Evolutionary conservation across 2,888 invertebrate species (phyloP), one percentile per base, ranked within the genome.

Genomic region (Mythimna vitellina): DNA sequence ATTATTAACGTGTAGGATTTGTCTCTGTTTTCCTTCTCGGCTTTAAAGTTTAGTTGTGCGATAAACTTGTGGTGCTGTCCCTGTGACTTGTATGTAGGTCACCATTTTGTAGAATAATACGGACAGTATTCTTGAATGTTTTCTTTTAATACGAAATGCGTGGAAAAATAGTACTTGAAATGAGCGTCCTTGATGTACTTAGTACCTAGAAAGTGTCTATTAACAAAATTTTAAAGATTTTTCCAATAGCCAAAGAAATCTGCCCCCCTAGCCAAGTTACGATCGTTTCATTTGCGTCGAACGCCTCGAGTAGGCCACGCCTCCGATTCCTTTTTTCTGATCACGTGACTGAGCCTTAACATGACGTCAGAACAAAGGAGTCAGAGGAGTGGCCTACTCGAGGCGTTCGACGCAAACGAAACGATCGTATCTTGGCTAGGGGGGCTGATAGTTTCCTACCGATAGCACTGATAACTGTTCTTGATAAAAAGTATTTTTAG

Each of bases 1-100:
- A 76, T 76, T 76, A 71, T 72, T 76, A 76, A 72, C 49, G 66
- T 58, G 57, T 56, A 56, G 49, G 60, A 67, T 72, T 73, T 66
- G 35, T 72, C 70, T 25, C 17, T 65, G 73, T 66, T 76, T 76
- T 63, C 56, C 70, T 72, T 57, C 35, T 35, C 20, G 32, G 57
- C 42, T 76, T 57, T 66, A 51, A 51, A 76, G 42, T 25, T 65
- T 63, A 54, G 38, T 51, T 22, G 12, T 12, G 58, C 38, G 56
- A 49, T 49, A 69, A 69, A 12, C 62, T 76, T 51, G 79, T 79
- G 25, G 10, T 54, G 51, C 42, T 38, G 7, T 51, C 12, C 32
- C 12, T 58, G 35, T 49, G 49, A 4, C 46, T 58, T 7, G 7
- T 9, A 73, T 61, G 25, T 76, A 65, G 65, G 65, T 64, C 60